Percentiles rank a stretch among this genome's conserved stretches.
Conservation (phyloP, 1,140 invertebrate species). For the Metaphire vulgaris region DNA sequence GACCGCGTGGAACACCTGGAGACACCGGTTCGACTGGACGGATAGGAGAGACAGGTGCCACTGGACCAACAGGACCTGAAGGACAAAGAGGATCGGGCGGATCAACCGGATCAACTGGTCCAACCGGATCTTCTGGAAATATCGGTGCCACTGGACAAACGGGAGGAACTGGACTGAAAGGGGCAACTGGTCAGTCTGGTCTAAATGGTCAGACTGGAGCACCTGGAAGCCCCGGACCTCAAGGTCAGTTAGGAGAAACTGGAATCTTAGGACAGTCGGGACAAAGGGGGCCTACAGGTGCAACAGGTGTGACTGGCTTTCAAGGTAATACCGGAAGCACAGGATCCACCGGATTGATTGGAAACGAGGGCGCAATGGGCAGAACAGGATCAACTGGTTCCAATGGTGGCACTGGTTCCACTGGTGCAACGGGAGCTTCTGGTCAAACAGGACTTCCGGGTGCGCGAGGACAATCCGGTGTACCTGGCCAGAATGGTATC, state of each 20-base stretch:
- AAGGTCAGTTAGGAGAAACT: not conserved
- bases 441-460: no score
- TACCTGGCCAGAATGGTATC: not conserved
- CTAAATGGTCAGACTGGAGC: not conserved
- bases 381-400: not conserved
- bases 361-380: not conserved
- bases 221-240: slow-evolving; percentile 4
- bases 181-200: not conserved
- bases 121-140: not conserved
- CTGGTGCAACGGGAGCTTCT: no score
- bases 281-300: no score
- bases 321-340: no score
- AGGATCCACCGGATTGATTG: not conserved
- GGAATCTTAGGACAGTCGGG: no score
- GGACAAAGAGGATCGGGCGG: not conserved
- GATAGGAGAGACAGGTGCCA: not conserved
- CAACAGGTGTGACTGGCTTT: no score
- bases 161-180: not conserved
- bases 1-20: not conserved
- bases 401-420: not conserved
- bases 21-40: not conserved
- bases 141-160: not conserved
- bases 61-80: not conserved
- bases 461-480: no score
- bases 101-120: not conserved